Evolutionary conservation across 2,113 vertebrate genomes (phyloP).

Genomic region (Megaceryle maxima): DNA sequence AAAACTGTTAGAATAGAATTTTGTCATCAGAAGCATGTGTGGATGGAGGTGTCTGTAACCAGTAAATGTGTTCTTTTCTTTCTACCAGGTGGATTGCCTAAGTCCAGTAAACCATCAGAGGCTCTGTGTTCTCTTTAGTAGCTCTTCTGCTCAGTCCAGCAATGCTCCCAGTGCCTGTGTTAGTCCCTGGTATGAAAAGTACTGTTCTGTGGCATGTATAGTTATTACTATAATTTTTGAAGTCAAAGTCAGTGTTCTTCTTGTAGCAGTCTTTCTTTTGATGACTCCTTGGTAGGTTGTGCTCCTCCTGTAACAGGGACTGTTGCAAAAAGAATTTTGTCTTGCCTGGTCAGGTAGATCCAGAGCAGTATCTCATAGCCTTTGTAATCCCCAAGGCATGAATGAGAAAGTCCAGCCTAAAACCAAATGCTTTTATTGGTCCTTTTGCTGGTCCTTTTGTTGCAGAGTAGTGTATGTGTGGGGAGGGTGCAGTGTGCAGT

Average conservation of each 20-base stretch:
- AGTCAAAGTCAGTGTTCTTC: background rate
- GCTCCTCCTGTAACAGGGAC: background rate
- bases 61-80: slow-evolving; percentile 15
- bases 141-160: slow-evolving; percentile 91
- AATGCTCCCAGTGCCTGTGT: slow-evolving; percentile 97
- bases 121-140: slow-evolving; percentile 97
- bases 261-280: background rate
- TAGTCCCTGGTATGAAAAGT: slow-evolving; percentile 89
- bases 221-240: background rate
- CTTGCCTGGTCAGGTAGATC: background rate
- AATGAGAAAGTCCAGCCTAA: background rate
- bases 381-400: background rate
- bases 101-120: slow-evolving; percentile 92
- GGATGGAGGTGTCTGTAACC: background rate
- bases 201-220: background rate
- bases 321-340: background rate
- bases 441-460: background rate
- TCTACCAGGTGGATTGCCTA: slow-evolving; percentile 90
- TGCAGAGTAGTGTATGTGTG: background rate
- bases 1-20: background rate
- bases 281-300: background rate
- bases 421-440: background rate
- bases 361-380: background rate
- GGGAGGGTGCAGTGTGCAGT: background rate
- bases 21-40: background rate